Conservation (phyloP, 1,140 invertebrate genomes). For the Drosophila teissieri region DNA sequence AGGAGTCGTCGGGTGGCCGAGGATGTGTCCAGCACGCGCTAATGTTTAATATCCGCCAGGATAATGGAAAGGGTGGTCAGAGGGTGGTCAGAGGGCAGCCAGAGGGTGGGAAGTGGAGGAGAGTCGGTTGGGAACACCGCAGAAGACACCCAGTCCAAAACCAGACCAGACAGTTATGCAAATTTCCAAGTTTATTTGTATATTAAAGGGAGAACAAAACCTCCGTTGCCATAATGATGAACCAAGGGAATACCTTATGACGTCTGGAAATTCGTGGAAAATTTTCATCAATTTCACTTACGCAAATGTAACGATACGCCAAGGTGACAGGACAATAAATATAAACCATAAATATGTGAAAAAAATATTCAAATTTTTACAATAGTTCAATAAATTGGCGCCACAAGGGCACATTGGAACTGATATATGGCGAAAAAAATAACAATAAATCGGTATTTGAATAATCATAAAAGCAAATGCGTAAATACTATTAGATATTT, state of each 20-base stretch:
- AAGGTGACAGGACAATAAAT: conserved; percentile 32
- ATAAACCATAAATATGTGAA: conserved; percentile 7
- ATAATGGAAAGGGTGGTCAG: conserved; percentile 27
- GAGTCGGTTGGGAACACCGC: background rate
- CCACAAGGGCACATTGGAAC: background rate
- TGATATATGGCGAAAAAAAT: conserved; percentile 14
- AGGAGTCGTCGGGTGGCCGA: conserved; percentile 21
- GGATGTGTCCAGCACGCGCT: conserved; percentile 75
- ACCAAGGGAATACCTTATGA: conserved; percentile 38
- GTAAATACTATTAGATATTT: conserved; percentile 6
- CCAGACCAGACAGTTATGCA: conserved; percentile 74
- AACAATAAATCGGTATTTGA: conserved; percentile 15
- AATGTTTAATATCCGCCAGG: conserved; percentile 80
- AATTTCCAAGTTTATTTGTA: conserved; percentile 73
- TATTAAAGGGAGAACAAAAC: conserved; percentile 48
- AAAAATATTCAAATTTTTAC: conserved; percentile 25
- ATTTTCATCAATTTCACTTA: conserved; percentile 20
- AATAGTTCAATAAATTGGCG: conserved; percentile 22
- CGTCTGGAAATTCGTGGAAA: conserved; percentile 5
- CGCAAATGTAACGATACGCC: conserved; percentile 22
- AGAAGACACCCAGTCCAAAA: conserved; percentile 9
- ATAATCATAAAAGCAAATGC: conserved; percentile 15
- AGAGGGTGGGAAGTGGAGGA: background rate
- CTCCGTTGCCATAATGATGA: conserved; percentile 21
- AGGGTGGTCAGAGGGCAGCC: background rate